These are phyloP conservation scores for Bufotes viridis DNA, from an alignment of 2,797 vertebrate genomes.

Conservation along the genomic window DNA sequence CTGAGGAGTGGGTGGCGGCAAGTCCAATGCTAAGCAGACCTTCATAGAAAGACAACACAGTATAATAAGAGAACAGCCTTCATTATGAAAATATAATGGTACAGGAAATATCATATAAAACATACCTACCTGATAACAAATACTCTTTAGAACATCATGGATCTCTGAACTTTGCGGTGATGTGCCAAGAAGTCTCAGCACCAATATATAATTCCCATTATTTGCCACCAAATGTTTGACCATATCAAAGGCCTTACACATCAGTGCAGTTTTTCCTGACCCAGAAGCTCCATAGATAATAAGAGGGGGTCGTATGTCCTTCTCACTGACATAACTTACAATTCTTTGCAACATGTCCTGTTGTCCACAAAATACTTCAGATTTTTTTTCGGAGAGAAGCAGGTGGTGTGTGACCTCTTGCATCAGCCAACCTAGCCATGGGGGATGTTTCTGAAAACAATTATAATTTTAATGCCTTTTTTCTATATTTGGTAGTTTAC, in stretches of 20 bases:
- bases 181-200: slow-evolving; percentile 75
- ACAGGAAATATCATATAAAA: neutral
- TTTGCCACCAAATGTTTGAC: slow-evolving; percentile 65
- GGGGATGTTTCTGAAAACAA: slow-evolving; percentile 13
- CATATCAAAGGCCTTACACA: slow-evolving; percentile 76
- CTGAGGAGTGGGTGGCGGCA: slow-evolving; percentile 70
- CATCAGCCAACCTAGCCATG: slow-evolving; percentile 63
- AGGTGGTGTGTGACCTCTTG: slow-evolving; percentile 76
- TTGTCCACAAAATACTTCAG: slow-evolving; percentile 71
- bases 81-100: too few species aligned
- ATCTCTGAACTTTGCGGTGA: slow-evolving; percentile 73
- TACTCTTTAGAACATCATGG: slow-evolving; percentile 73
- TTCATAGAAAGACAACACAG: slow-evolving; percentile 22
- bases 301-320: slow-evolving; percentile 66
- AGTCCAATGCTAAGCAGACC: slow-evolving; percentile 69
- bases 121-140: slow-evolving; percentile 77
- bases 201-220: slow-evolving; percentile 67
- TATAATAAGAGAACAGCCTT: neutral
- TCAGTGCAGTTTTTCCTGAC: slow-evolving; percentile 80
- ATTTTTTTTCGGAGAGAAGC: slow-evolving; percentile 64
- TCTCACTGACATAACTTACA: slow-evolving; percentile 66
- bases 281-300: slow-evolving; percentile 77
- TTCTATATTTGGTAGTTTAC: neutral
- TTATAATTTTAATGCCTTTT: neutral
- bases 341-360: slow-evolving; percentile 74